Base-by-base conservation (phyloP, 2,113 vertebrate genomes). In the Chaetorhynchus papuensis region DNA sequence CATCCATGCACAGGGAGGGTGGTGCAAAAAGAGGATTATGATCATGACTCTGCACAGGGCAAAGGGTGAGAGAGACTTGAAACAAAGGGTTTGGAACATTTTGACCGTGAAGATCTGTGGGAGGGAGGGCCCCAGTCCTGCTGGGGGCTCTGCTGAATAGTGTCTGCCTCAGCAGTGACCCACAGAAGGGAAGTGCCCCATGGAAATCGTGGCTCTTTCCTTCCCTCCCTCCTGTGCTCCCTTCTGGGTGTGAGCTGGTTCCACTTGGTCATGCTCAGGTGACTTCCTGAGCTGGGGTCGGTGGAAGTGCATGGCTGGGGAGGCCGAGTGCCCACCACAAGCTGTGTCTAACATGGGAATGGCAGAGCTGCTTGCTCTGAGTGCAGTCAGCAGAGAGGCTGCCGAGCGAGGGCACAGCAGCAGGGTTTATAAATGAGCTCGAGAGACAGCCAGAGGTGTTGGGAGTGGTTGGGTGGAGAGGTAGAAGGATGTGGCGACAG, bases 211-310 rank as follows among this genome's bases (percentile, higher is more conserved):
- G 3, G 57, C 0, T 2, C 78, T 95, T 79, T 52, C 61, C 82
- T 77, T 80, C 65, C 57, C 70, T 94, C 77, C 93, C 91, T 94
- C 69, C 92, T 39, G 49, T 2, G 37, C 27, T 93, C 54, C 50
- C 71, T 61, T 82, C 71, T 88, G 86, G 12, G 53, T 5, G 28
- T 35, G 90, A 74, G 94, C 90, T 94, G 94, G 45, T 93, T 88
- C 90, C 79, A 74, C 90, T 92, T 90, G 95, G 96, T 88, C 90
- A 66, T 93, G 94, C 96, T 70, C 85, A 85, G 50, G 93, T 65
- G 94, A 13, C 91, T 70, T 83, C 59, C 82, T 85, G 94, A 82
- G 84, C 74, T 39, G 70, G 70, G 91, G 68, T 66, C 37, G 60
- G 59, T 87, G 83, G 89, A 47, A 78, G 83, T 42, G 82, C 92